A percentile compares a stretch with the other conserved stretches of the same genome.
These are phyloP conservation scores for Acleris laterana DNA, from an alignment of 2,888 invertebrate species.

Conservation along the genomic window DNA sequence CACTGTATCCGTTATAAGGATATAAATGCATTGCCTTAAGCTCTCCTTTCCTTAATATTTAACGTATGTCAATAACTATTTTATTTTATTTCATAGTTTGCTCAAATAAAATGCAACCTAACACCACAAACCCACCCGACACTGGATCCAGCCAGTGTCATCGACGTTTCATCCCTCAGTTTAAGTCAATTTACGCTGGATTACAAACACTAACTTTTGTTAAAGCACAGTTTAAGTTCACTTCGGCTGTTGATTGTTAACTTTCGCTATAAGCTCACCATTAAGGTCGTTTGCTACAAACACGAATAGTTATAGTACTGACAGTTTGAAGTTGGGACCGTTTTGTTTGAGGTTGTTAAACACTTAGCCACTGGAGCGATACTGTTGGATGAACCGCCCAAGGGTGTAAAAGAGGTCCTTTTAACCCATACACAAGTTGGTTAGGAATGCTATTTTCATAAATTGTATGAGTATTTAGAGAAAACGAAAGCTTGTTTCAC, in stretches of 20 bases:
- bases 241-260: constrained; percentile 30
- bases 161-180: constrained; percentile 30
- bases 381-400: too few relatives aligned
- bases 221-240: constrained; percentile 36
- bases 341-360: constrained; percentile 20
- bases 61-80: too few relatives aligned
- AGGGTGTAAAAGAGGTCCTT: background rate
- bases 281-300: constrained; percentile 23
- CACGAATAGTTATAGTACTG: constrained; percentile 22
- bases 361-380: too few relatives aligned
- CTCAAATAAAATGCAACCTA: too few relatives aligned
- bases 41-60: too few relatives aligned
- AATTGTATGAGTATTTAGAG: background rate
- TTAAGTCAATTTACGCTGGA: constrained; percentile 35
- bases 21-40: too few relatives aligned
- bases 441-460: background rate
- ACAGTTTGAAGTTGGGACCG: constrained; percentile 27
- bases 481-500: too few relatives aligned
- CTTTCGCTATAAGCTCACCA: constrained; percentile 32
- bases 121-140: too few relatives aligned
- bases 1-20: too few relatives aligned
- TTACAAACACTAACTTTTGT: constrained; percentile 35
- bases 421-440: background rate
- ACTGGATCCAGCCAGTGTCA: background rate
- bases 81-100: too few relatives aligned